Percentiles rank a stretch among this genome's conserved stretches.
Conservation (phyloP, 1,140 invertebrate species). For the Lithobius niger region DNA sequence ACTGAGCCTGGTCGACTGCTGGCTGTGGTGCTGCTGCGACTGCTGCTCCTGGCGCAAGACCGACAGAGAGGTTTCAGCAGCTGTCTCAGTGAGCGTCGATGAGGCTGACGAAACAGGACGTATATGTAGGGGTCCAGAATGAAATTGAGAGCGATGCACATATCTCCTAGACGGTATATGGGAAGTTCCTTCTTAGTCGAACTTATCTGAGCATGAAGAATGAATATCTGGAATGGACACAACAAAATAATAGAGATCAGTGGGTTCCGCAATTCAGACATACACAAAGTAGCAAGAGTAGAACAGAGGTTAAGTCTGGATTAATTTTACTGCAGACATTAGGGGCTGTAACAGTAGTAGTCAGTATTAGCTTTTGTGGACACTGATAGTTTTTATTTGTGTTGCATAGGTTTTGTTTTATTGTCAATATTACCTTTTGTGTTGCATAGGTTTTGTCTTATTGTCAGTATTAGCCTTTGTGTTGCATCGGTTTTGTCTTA, state of each 20-base stretch:
- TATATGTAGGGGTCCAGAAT: conserved; percentile 68
- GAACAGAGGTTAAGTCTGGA: no score
- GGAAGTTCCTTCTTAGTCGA: conserved; percentile 22
- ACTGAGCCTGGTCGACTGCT: neutral
- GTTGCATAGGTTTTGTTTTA: no score
- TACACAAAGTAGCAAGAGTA: no score
- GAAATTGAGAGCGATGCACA: conserved; percentile 65
- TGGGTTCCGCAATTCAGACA: no score
- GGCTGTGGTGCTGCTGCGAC: neutral
- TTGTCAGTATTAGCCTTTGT: no score
- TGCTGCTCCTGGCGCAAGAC: conserved; percentile 8
- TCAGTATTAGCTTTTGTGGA: no score
- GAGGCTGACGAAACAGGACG: conserved; percentile 45
- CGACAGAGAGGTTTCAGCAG: conserved; percentile 19
- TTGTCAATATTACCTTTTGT: no score
- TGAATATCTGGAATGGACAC: conserved; percentile 42
- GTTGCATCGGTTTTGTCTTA: no score
- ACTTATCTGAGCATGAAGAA: conserved; percentile 44
- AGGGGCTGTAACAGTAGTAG: no score
- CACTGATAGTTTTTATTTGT: no score
- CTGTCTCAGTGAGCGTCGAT: conserved; percentile 14
- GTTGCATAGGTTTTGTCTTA: no score
- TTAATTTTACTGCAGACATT: no score
- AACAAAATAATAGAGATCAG: conserved; percentile 6
- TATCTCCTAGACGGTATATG: conserved; percentile 48